Evolutionary conservation across 2,113 vertebrate genomes (phyloP).

Genomic region (Xenopus laevis): DNA sequence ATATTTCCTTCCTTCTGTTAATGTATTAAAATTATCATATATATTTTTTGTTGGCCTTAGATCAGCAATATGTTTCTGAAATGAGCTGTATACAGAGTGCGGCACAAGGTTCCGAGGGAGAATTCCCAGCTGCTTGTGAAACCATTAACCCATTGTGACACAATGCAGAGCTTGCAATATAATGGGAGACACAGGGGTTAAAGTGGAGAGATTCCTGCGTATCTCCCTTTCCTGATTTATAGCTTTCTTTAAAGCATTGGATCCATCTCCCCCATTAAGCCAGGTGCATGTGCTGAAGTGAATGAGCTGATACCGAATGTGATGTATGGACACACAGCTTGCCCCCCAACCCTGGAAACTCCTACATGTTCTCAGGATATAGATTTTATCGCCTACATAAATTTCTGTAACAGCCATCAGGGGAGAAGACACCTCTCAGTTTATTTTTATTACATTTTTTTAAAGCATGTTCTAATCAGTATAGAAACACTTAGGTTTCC

Average conservation of each 20-base stretch:
- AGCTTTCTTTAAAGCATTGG: background rate
- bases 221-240: background rate
- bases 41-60: too few relatives aligned
- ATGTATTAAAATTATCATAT: too few relatives aligned
- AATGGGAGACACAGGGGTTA: background rate
- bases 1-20: too few relatives aligned
- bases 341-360: conserved; percentile 24
- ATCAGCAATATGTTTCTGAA: too few relatives aligned
- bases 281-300: conserved; percentile 20
- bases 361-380: conserved; percentile 40
- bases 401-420: conserved; percentile 23
- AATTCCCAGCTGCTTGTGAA: too few relatives aligned
- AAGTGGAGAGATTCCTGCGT: background rate
- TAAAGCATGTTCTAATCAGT: background rate
- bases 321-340: conserved; percentile 6
- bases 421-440: conserved; percentile 34
- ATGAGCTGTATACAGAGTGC: too few relatives aligned
- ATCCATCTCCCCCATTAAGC: conserved; percentile 3
- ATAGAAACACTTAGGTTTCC: conserved; percentile 15
- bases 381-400: conserved; percentile 41
- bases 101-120: too few relatives aligned
- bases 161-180: too few relatives aligned
- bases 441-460: conserved; percentile 25
- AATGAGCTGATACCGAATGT: conserved; percentile 6
- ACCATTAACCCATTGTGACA: too few relatives aligned